Evolutionary conservation across 2,113 vertebrate species (phyloP), one percentile per base, ranked within the genome.

Genomic region (Triplophysa dalaica): DNA sequence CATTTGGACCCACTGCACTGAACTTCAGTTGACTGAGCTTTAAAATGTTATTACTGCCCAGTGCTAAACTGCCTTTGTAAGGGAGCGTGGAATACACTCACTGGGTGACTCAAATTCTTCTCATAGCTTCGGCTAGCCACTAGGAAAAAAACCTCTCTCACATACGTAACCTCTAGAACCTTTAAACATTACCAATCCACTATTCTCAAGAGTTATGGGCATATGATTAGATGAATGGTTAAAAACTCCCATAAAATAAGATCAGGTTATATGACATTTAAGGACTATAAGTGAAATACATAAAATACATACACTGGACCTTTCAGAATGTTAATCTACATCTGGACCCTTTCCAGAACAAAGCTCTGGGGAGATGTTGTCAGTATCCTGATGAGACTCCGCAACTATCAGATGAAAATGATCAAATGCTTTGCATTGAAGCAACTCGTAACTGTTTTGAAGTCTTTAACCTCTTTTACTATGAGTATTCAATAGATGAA

Each of bases 221-320:
- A 17, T 56, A 50, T 43, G 84, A 85, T 87, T 82, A 85, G 72
- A 52, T 19, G 16, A 63, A 66, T 63, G 60, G 8, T 70, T 82
- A 85, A 87, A 89, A 86, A 85, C 72, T 74, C 16, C 33, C 65
- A 85, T 87, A 80, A 86, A 82, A 67, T 81, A 33, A n/a, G 85
- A 90, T 87, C 86, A 89, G 83, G 77, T 61, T 48, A 21, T 85
- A 82, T 83, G 38, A 87, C 89, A 88, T 88, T 86, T 8, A 86
- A 87, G 88, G 84, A 80, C 77, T 84, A 66, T 66, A 76, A 80
- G 86, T 86, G 86, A 84, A 78, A 87, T 62, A 19, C 82, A 84
- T 78, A 81, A 80, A 86, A 85, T 82, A 58, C 11, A 8, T 52
- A 60, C 64, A 41, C 19, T 63, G 74, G 84, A 81, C 83, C 81